Base-by-base conservation (phyloP, 1,140 invertebrate species). In the Sycobia sp. region DNA sequence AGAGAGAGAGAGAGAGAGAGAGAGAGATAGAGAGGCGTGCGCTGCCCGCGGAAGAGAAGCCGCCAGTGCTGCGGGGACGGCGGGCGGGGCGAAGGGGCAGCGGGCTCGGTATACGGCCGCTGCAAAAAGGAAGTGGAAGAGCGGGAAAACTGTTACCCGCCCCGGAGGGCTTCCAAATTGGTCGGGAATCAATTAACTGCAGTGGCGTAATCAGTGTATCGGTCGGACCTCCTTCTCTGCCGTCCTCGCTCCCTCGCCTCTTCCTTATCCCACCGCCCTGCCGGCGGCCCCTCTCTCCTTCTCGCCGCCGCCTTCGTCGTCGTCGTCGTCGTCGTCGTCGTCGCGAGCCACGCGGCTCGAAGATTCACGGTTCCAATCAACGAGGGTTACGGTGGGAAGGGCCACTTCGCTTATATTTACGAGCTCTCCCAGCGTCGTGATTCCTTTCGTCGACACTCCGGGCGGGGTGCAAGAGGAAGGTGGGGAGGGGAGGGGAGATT, bases 321-420 rank as follows among this genome's bases (percentile, higher is more conserved):
- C 18, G 27, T 14, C 7, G 49, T 18, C 20, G 20, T 59, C 32
- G 36, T 11, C 16, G 18, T 13, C 38, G 32, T 59, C 32, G 16
- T 2, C 27, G 39, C 43, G 22, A 27, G n/a, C 9, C 14, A 4
- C 9, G 7, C 7, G 14, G 36, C 14, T n/a, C 11, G 62, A 66
- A 73, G 70, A 72, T 73, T 73, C 70, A 72, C 66, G 66, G n/a
- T 67, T 62, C 69, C 67, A 74, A 72, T 74, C 71, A 74, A 68
- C 64, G 64, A 53, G 20, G 63, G 68, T 62, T 59, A 59, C 64
- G 25, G 13, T 73, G n/a, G n/a, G n/a, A n/a, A n/a, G n/a, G n/a
- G n/a, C n/a, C n/a, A n/a, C n/a, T n/a, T n/a, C n/a, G n/a, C n/a
- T n/a, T n/a, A n/a, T n/a, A 72, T 72, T 72, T 72, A 72, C 69